These are phyloP conservation scores for Pseudolycoriella hygida DNA, from an alignment of 2,888 invertebrate species.

Conservation along the genomic window DNA sequence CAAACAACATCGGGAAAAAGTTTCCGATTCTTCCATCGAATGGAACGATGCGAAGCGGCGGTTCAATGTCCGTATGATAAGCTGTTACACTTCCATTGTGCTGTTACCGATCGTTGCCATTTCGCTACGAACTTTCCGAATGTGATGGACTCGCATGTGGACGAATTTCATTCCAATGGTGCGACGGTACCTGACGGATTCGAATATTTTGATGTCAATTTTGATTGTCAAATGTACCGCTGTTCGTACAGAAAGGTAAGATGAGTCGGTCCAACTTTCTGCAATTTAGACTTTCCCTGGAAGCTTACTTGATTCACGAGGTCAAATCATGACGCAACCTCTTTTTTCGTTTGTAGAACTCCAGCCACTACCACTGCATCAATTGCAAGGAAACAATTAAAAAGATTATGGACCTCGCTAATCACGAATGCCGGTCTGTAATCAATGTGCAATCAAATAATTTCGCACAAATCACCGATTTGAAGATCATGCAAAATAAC, in stretches of 20 bases:
- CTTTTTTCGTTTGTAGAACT: slow-evolving; percentile 2
- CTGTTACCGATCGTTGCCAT: slow-evolving; percentile 44
- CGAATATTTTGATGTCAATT: slow-evolving; percentile 60
- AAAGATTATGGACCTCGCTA: slow-evolving; percentile 7
- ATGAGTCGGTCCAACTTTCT: no score
- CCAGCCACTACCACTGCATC: slow-evolving; percentile 58
- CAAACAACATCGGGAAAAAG: slow-evolving; percentile 22
- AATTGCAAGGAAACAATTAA: slow-evolving; percentile 57
- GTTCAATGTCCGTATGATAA: slow-evolving; percentile 35
- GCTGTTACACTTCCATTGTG: slow-evolving; percentile 65
- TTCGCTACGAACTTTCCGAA: slow-evolving; percentile 66
- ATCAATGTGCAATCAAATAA: slow-evolving; percentile 37
- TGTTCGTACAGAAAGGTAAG: slow-evolving; percentile 31
- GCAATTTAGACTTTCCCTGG: no score
- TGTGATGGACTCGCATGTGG: slow-evolving; percentile 62
- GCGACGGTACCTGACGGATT: slow-evolving; percentile 70
- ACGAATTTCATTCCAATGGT: slow-evolving; percentile 63
- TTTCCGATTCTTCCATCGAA: slow-evolving; percentile 10
- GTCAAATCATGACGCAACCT: neutral
- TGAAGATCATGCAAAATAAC: neutral
- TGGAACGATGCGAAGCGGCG: slow-evolving; percentile 51
- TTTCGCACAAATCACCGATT: slow-evolving; percentile 25
- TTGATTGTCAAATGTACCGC: slow-evolving; percentile 46
- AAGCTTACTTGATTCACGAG: no score
- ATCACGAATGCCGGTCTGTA: slow-evolving; percentile 15